These are phyloP conservation scores for Psittacula derbiana DNA, from an alignment of 2,797 vertebrate species.

Conservation along the genomic window DNA sequence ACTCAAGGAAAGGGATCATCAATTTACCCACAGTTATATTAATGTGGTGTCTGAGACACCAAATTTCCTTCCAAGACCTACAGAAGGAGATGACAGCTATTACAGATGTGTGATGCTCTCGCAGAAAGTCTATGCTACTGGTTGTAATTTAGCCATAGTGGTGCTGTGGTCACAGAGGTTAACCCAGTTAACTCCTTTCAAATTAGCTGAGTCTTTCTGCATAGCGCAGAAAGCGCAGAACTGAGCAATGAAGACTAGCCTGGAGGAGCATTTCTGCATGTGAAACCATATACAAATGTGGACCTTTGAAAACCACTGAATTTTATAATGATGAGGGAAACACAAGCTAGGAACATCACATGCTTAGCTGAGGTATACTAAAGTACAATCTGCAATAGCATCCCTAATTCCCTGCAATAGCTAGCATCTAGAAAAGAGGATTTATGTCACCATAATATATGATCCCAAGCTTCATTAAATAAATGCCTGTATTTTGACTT, in stretches of 20 bases:
- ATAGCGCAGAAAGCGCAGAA: not conserved
- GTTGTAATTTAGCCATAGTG: conserved; percentile 35
- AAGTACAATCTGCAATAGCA: not conserved
- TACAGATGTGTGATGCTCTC: conserved; percentile 8
- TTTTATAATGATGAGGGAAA: not conserved
- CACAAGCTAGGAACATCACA: not conserved
- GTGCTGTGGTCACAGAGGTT: conserved; percentile 54
- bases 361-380: not conserved
- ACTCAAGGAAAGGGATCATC: conserved; percentile 13
- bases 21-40: not conserved
- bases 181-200: conserved; percentile 52
- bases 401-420: not conserved
- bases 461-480: not conserved
- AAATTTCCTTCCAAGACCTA: not conserved
- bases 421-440: not conserved
- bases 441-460: not conserved
- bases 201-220: conserved; percentile 35
- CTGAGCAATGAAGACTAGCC: not conserved
- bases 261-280: not conserved
- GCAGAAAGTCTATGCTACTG: conserved; percentile 19
- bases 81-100: conserved; percentile 41
- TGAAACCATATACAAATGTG: not conserved
- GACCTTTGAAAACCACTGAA: not conserved
- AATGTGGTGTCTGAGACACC: conserved; percentile 14
- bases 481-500: not conserved